Evolutionary conservation across 2,888 invertebrate genomes (phyloP).

Genomic region (Aporophyla lueneburgensis): DNA sequence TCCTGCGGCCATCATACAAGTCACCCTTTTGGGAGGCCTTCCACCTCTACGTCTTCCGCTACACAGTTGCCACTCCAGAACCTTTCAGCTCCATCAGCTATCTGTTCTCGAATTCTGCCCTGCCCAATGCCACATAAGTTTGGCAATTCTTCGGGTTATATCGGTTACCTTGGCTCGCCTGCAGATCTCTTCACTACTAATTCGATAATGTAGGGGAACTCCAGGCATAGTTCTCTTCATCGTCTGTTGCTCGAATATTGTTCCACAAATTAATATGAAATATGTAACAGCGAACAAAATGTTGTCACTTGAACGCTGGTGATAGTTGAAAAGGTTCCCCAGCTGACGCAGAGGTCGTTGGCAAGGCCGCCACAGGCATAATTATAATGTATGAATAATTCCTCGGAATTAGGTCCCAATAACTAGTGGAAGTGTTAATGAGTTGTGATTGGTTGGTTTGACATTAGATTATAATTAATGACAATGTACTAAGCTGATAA

Average conservation of each 20-base stretch:
- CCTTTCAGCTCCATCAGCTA: no score
- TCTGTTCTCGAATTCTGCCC: no score
- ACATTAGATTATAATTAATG: slow-evolving; percentile 14
- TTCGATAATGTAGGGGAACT: no score
- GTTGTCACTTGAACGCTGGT: slow-evolving; percentile 60
- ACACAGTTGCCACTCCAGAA: no score
- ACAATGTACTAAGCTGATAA: neutral
- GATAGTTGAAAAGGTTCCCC: slow-evolving; percentile 79
- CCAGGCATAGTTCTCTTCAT: no score
- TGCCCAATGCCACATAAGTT: no score
- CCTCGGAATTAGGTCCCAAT: slow-evolving; percentile 34
- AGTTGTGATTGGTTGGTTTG: slow-evolving; percentile 14
- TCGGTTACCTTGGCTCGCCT: no score
- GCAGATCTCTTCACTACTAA: no score
- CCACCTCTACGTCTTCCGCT: no score
- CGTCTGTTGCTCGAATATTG: neutral
- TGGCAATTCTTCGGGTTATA: no score
- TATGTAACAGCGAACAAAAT: slow-evolving; percentile 34
- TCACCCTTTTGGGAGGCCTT: no score
- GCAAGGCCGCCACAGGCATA: slow-evolving; percentile 73
- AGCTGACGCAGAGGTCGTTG: slow-evolving; percentile 78
- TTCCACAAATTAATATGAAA: neutral
- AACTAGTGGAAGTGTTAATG: slow-evolving; percentile 38
- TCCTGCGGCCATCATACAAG: no score
- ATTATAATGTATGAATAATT: slow-evolving; percentile 58